Evolutionary conservation across 2,888 invertebrate genomes (phyloP).

Genomic region (Apantesis nais): DNA sequence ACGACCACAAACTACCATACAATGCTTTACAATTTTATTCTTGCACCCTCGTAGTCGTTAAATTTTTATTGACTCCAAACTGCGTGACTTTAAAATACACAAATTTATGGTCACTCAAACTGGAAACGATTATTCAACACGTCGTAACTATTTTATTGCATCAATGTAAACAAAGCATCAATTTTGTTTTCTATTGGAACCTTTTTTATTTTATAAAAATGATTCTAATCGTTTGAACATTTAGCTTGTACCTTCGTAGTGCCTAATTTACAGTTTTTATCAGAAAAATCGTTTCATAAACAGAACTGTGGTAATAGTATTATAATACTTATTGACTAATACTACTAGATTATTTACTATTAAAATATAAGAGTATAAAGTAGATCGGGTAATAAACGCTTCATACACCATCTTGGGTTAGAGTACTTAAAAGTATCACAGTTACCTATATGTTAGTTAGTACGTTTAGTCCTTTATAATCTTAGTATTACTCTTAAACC

Average conservation of each 20-base stretch:
- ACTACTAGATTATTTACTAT: too few species aligned
- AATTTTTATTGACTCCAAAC: conserved; percentile 84
- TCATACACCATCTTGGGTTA: neutral
- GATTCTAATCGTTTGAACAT: neutral
- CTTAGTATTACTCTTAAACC: neutral
- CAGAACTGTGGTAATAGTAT: neutral
- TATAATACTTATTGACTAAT: neutral
- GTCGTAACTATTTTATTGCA: conserved; percentile 84
- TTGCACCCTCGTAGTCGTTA: conserved; percentile 80
- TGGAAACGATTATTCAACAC: conserved; percentile 84
- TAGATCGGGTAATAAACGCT: neutral
- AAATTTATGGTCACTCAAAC: conserved; percentile 85
- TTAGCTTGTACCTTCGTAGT: neutral
- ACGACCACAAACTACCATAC: conserved; percentile 56
- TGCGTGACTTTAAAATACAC: conserved; percentile 83
- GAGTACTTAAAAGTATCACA: neutral
- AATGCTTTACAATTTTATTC: conserved; percentile 76
- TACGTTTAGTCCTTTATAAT: neutral
- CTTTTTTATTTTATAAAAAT: conserved; percentile 35
- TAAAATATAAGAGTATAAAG: neutral
- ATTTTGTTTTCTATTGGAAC: conserved; percentile 66
- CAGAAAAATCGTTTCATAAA: neutral
- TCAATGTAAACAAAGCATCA: conserved; percentile 81
- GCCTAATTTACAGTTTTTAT: neutral
- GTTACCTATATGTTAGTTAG: neutral